These are phyloP conservation scores for Cybosia mesomella DNA, from an alignment of 2,888 invertebrate species.

Conservation along the genomic window DNA sequence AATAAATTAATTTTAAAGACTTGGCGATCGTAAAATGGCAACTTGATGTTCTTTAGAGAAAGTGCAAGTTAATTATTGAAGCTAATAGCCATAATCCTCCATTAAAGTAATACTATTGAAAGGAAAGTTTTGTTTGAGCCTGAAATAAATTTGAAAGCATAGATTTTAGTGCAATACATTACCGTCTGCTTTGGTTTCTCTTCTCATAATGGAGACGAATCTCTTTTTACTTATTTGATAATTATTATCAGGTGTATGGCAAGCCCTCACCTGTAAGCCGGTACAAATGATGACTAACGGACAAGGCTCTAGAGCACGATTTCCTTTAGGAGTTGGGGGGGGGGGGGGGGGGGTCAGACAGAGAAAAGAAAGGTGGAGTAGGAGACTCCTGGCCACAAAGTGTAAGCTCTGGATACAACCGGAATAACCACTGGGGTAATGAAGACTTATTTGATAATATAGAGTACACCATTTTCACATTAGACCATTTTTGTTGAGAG, in stretches of 20 bases:
- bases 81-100: slow-evolving; percentile 3
- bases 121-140: background rate
- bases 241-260: background rate
- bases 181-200: background rate
- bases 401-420: background rate
- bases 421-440: background rate
- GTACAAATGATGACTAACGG: background rate
- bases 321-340: background rate
- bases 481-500: background rate
- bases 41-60: slow-evolving; percentile 13
- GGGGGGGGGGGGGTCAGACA: too few species aligned
- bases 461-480: background rate
- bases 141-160: background rate
- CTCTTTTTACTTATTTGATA: background rate
- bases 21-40: background rate
- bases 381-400: background rate
- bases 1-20: background rate
- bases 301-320: too few species aligned
- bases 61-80: slow-evolving; percentile 5
- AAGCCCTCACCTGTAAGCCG: too few species aligned
- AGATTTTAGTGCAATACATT: background rate
- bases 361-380: background rate
- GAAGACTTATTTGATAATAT: background rate
- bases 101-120: background rate
- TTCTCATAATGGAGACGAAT: background rate